Evolutionary conservation across 2,113 vertebrate genomes (phyloP), one percentile per base, ranked within the genome.

Genomic region (Syrmaticus mikado): DNA sequence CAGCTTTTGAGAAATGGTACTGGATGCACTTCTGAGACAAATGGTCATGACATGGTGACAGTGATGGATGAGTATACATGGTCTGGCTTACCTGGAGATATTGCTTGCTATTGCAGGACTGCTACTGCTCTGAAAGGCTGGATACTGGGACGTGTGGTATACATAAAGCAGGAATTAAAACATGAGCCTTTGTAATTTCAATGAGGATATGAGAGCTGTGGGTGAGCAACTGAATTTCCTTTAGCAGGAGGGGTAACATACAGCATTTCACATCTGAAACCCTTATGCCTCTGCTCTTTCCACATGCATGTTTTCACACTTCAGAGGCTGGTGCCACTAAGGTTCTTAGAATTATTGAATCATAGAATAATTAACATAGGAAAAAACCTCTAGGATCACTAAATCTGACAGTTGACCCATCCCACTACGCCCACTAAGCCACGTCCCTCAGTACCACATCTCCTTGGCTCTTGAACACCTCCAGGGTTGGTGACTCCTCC

Each of bases 241-340:
- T 83, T 71, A 32, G n/a, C 11, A 41, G 41, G 12, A 70, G 5
- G 6, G 14, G 11, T 79, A 60, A n/a, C 2, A 2, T 13, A 7
- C 1, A 53, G 24, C 7, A 12, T 10, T 81, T 85, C 77, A 18
- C 20, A 18, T 30, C 32, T 80, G 28, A 55, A 81, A 90, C 53
- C 10, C 3, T 62, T 60, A 13, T 15, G 6, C 4, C 6, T 58
- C 2, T 66, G 52, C 13, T 73, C 88, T 64, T 79, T 79, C 25
- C 24, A 30, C 74, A 28, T 38, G 16, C 2, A 28, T 65, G 5
- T 2, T 3, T 12, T 45, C 21, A 36, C 0, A 34, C 32, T n/a
- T 11, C 41, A 43, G 53, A 34, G 25, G 21, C 32, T 45, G 15
- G 6, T 58, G 41, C 22, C 17, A 0, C 10, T 6, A 58, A 5